phyloP scores from a whole-genome alignment of 1,140 invertebrate species.

The Helicoverpa armigera region DNA sequence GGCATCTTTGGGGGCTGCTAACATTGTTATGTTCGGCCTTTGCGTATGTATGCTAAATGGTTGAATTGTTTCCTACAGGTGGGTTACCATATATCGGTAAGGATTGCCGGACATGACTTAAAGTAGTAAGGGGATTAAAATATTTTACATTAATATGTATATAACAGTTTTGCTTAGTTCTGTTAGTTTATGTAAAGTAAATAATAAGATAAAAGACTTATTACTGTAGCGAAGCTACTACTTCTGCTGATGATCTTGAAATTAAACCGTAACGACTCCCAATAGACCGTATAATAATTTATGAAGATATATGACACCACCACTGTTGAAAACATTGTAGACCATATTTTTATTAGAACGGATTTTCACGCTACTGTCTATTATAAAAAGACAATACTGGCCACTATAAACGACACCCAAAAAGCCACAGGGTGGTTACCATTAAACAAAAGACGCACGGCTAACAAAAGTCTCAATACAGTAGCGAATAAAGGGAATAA shows the following conservation, averaged over 20 bases:
- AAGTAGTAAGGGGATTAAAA: neutral
- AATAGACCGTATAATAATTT: neutral
- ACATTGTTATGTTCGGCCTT: slow-evolving; percentile 46
- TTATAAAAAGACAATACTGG: neutral
- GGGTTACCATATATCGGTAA: slow-evolving; percentile 56
- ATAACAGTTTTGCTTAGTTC: too few species aligned
- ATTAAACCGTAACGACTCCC: neutral
- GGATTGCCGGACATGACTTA: neutral
- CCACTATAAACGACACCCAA: neutral
- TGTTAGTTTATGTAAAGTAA: too few species aligned
- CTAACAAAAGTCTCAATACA: neutral
- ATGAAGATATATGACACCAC: neutral
- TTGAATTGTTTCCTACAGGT: slow-evolving; percentile 70
- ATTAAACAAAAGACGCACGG: neutral
- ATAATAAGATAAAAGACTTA: too few species aligned
- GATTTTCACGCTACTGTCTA: neutral
- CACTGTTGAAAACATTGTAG: neutral
- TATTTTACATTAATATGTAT: too few species aligned
- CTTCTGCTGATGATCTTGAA: neutral
- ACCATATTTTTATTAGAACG: neutral
- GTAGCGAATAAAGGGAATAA: neutral
- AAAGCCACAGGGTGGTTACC: neutral
- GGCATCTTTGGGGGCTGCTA: slow-evolving; percentile 42
- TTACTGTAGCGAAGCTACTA: too few species aligned
- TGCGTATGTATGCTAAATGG: slow-evolving; percentile 80